Evolutionary conservation across 2,113 vertebrate species (phyloP), one percentile per base, ranked within the genome.

Genomic region (Narcine bancroftii): DNA sequence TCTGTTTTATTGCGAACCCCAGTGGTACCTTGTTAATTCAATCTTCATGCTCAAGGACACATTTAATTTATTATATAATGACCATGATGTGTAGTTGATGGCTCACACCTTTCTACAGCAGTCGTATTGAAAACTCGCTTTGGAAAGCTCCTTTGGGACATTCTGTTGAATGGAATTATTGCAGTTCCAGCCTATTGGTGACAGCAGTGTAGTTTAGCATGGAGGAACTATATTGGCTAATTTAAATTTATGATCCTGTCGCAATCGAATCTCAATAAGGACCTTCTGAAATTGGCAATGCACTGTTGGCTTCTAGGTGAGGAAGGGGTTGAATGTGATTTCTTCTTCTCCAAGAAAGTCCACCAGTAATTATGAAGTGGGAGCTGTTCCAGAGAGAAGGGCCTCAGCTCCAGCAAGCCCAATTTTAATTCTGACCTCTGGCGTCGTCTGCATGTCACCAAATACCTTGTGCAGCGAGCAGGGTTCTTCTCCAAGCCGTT

Each of bases 11-110:
- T 63, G n/a, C 29, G 81, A 60, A 63, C 33, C 53, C 81, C 53
- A 36, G 81, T 60, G 81, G 81, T 87, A n/a, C 56, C 81, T 63
- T 60, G 81, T 87, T 87, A 87, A 87, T 63, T 87, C 81, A 36
- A 56, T 87, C 53, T 60, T 87, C 53, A 87, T 6, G 81, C 29
- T 87, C 81, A 87, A 87, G 81, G 81, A 87, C 81, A 87, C 81
- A 33, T 87, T 87, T 87, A 87, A 87, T 87, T 87, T 87, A 87
- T 87, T 87, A 56, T 50, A 87, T 63, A 87, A 63, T 36, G 53
- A 60, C 81, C 21, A 53, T 9, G 33, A 87, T 60, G 81, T 87
- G 19, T 53, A 87, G 33, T 87, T 87, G 33, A 33, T 63, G 33
- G 33, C 50, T 85, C 81, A 85, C 11, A 85, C 29, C 81, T n/a